Evolutionary conservation across 2,113 vertebrate genomes (phyloP).

Genomic region (Megaceryle torquata): DNA sequence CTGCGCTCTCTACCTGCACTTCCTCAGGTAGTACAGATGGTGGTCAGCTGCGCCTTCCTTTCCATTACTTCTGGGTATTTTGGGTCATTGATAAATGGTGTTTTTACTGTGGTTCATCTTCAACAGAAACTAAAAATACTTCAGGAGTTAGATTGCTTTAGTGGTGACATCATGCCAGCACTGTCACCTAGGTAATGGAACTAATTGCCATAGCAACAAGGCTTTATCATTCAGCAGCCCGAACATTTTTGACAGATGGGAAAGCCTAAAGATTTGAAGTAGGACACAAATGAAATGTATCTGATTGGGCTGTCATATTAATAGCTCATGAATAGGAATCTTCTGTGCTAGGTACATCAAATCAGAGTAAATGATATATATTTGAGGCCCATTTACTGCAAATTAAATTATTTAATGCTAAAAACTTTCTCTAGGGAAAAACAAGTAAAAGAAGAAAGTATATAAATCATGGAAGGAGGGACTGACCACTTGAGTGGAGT

Average conservation of each 20-base stretch:
- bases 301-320: constrained; percentile 35
- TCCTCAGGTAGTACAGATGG: not conserved
- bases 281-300: constrained; percentile 54
- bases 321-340: constrained; percentile 33
- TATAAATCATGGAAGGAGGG: too few species aligned
- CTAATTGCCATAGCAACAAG: constrained; percentile 79
- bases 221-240: constrained; percentile 66
- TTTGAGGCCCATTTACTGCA: constrained; percentile 14
- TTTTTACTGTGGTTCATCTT: constrained; percentile 27
- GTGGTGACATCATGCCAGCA: constrained; percentile 70
- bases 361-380: not conserved
- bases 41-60: not conserved
- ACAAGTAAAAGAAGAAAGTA: too few species aligned
- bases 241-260: constrained; percentile 68
- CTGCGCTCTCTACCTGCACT: not conserved
- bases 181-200: constrained; percentile 78
- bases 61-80: not conserved
- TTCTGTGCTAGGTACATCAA: constrained; percentile 24
- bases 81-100: not conserved
- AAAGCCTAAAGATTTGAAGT: constrained; percentile 64
- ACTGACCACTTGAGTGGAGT: too few species aligned
- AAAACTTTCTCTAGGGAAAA: not conserved
- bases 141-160: constrained; percentile 60
- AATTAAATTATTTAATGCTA: constrained; percentile 11
- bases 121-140: constrained; percentile 58